These are phyloP conservation scores for Deilephila elpenor DNA, from an alignment of 2,888 invertebrate species.

Conservation along the genomic window DNA sequence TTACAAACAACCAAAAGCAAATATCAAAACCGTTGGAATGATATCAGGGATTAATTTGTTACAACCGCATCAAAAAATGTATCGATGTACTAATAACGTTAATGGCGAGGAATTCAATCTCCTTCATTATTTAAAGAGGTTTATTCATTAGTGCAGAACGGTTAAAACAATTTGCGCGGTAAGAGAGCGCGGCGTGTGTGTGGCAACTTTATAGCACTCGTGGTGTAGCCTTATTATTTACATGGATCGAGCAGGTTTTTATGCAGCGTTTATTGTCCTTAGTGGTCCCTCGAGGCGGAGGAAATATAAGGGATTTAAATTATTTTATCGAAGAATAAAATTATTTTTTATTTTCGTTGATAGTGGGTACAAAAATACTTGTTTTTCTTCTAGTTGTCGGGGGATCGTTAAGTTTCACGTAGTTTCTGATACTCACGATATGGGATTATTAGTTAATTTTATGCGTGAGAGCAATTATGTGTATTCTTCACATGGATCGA, in stretches of 20 bases:
- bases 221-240: constrained; percentile 5
- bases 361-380: too few relatives aligned
- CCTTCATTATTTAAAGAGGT: constrained; percentile 9
- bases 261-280: constrained; percentile 2
- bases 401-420: too few relatives aligned
- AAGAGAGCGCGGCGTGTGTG: constrained; percentile 6
- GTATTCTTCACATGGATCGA: too few relatives aligned
- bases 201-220: constrained; percentile 2
- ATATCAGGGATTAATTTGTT: not conserved
- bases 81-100: not conserved
- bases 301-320: not conserved
- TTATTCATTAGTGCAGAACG: constrained; percentile 4
- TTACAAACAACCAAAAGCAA: too few relatives aligned
- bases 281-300: not conserved
- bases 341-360: too few relatives aligned
- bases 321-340: not conserved
- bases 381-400: too few relatives aligned
- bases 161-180: constrained; percentile 10
- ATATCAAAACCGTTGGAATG: too few relatives aligned
- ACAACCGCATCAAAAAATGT: not conserved
- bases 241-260: not conserved
- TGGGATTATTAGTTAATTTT: too few relatives aligned
- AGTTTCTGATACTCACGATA: too few relatives aligned
- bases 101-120: not conserved
- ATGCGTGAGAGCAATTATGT: too few relatives aligned